Conservation (phyloP, 2,888 invertebrate species). For the Pseudococcus jackbeardsleyi region DNA sequence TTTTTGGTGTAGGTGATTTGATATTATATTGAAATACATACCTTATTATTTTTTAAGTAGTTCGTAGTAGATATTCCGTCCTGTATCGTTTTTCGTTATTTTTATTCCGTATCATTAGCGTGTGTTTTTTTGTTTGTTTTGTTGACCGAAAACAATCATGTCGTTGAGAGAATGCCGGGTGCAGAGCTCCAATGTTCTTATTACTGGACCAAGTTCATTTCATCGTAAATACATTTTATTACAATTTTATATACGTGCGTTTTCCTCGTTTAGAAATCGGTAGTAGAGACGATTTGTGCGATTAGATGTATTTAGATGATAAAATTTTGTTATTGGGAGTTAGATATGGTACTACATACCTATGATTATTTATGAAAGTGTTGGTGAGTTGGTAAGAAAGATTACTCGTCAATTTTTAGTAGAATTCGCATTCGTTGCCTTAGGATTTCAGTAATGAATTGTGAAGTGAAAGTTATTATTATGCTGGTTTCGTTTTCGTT, state of each 20-base stretch:
- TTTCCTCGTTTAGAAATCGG: background rate
- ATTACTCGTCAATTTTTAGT: background rate
- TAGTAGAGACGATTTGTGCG: background rate
- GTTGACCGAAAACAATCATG: conserved; percentile 20
- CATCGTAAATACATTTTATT: conserved; percentile 15
- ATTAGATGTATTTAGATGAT: background rate
- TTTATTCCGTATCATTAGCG: background rate
- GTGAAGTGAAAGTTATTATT: background rate
- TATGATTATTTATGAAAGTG: background rate
- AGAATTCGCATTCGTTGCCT: background rate
- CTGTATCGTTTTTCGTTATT: conserved; percentile 9
- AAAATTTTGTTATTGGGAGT: background rate
- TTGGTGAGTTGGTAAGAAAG: background rate
- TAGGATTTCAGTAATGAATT: background rate
- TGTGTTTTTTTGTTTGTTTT: background rate
- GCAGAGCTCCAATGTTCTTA: background rate
- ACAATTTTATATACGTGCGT: background rate
- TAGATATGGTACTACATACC: background rate
- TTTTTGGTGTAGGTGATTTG: conserved; percentile 34
- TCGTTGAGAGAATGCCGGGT: background rate
- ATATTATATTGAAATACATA: conserved; percentile 8
- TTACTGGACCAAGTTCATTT: conserved; percentile 23
- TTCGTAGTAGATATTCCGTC: conserved; percentile 26
- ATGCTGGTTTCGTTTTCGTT: background rate
- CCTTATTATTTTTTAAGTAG: conserved; percentile 23